Evolutionary conservation across 2,888 invertebrate genomes (phyloP).

Genomic region (Parthenolecanium corni): DNA sequence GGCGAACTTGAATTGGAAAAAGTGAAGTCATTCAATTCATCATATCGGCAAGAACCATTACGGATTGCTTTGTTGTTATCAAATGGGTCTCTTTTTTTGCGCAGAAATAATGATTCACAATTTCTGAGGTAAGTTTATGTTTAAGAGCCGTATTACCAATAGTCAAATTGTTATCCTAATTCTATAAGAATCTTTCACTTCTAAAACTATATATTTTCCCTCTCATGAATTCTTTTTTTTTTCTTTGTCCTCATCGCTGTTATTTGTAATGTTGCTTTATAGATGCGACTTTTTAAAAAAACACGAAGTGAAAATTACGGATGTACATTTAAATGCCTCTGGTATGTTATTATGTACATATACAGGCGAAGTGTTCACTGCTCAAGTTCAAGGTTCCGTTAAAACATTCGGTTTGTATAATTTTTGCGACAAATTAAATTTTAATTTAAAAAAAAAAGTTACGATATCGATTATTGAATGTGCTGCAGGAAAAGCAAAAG

Average conservation of each 20-base stretch:
- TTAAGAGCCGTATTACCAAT: too few species aligned
- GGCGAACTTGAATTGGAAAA: slow-evolving; percentile 43
- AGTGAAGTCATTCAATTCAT: slow-evolving; percentile 37
- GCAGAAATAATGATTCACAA: slow-evolving; percentile 50
- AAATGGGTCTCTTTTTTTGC: slow-evolving; percentile 52
- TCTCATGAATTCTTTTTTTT: too few species aligned
- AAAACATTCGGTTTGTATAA: slow-evolving; percentile 16
- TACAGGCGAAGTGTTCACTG: background rate
- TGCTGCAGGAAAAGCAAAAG: background rate
- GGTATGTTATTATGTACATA: slow-evolving; percentile 6
- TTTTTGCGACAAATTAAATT: background rate
- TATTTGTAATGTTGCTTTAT: too few species aligned
- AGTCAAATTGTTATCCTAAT: background rate
- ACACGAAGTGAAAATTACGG: slow-evolving; percentile 8
- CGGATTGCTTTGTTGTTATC: slow-evolving; percentile 50
- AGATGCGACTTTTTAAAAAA: slow-evolving; percentile 6
- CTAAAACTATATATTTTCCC: background rate
- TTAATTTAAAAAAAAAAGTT: too few species aligned
- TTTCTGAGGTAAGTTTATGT: slow-evolving; percentile 48
- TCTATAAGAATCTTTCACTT: background rate
- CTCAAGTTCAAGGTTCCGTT: background rate
- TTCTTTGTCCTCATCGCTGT: too few species aligned
- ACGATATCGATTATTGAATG: background rate
- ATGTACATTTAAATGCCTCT: slow-evolving; percentile 5
- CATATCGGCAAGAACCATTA: slow-evolving; percentile 39